phyloP scores from a whole-genome alignment of 2,797 vertebrate genomes.

The Pyrocephalus nanus region DNA sequence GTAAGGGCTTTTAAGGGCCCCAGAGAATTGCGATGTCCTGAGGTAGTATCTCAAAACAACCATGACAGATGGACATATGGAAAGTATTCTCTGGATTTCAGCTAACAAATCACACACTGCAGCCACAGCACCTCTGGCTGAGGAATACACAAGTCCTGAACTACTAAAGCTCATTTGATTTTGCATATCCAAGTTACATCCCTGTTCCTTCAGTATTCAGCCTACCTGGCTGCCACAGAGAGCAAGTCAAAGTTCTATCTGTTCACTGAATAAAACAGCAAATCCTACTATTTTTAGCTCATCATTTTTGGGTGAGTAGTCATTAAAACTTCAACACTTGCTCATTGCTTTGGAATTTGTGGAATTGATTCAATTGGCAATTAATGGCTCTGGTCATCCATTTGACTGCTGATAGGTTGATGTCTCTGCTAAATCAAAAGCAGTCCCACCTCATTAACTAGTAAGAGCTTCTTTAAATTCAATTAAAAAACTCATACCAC shows the following conservation, averaged over 20 bases:
- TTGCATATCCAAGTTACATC: background rate
- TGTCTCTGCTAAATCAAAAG: background rate
- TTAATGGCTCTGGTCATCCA: background rate
- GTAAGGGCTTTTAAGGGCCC: background rate
- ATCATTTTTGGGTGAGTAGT: background rate
- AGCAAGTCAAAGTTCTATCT: background rate
- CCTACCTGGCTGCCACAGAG: background rate
- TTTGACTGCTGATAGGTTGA: background rate
- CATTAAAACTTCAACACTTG: background rate
- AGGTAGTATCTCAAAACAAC: background rate
- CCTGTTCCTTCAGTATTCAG: background rate
- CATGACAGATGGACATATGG: accelerated
- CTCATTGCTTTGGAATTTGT: background rate
- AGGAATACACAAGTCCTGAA: background rate
- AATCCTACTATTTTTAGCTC: background rate
- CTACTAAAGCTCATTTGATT: background rate
- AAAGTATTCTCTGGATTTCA: background rate
- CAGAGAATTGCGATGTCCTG: accelerated
- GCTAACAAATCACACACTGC: background rate
- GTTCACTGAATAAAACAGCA: background rate
- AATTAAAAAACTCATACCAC: background rate
- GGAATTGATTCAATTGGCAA: background rate
- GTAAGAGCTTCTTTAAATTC: background rate
- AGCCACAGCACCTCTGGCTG: background rate
- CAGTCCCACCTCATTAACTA: background rate